These are phyloP conservation scores for Choristoneura fumiferana DNA, from an alignment of 1,140 invertebrate species.

Conservation along the genomic window DNA sequence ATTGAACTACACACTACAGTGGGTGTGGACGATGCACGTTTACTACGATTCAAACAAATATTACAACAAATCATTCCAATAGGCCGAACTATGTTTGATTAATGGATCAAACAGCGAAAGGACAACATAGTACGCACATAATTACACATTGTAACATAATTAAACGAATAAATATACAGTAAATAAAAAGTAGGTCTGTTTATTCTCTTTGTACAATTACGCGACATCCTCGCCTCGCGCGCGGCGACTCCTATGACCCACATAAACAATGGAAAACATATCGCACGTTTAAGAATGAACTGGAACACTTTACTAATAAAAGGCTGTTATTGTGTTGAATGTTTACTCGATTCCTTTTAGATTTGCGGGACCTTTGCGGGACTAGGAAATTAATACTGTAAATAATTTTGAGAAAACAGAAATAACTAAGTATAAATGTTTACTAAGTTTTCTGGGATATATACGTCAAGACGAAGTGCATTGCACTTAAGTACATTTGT, in stretches of 20 bases:
- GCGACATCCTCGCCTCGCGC: background rate
- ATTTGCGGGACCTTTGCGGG: no score
- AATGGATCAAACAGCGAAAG: background rate
- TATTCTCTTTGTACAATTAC: background rate
- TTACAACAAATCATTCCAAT: background rate
- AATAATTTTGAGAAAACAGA: no score
- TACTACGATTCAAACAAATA: background rate
- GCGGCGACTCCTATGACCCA: background rate
- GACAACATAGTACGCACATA: no score
- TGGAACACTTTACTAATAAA: conserved; percentile 11
- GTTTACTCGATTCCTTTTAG: conserved; percentile 10
- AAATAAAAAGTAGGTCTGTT: no score
- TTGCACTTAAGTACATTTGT: no score
- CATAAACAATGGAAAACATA: conserved; percentile 13
- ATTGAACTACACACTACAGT: background rate
- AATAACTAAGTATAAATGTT: no score
- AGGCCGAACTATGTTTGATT: background rate
- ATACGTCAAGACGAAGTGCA: no score
- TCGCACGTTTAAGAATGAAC: conserved; percentile 7
- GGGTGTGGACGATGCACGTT: conserved; percentile 1
- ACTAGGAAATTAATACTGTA: no score
- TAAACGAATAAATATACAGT: no score
- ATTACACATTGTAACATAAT: no score
- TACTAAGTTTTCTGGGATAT: no score
- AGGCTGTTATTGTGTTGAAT: background rate